A percentile compares a stretch with the other conserved stretches of the same genome.
Evolutionary conservation across 2,888 invertebrate species (phyloP).

Genomic region (Drosophila kanekoi): DNA sequence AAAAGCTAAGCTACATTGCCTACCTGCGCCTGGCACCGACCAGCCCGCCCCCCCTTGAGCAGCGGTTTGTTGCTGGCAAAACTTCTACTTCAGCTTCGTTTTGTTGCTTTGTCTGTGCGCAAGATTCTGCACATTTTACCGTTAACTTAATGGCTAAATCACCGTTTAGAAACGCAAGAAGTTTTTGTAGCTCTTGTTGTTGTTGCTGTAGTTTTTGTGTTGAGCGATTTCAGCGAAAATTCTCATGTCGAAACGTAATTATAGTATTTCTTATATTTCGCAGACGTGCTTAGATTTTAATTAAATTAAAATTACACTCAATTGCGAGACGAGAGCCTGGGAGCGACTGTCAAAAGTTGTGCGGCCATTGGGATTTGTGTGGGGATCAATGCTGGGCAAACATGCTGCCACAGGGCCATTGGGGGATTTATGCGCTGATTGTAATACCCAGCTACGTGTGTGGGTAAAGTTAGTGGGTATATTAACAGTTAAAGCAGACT

Average conservation of each 20-base stretch:
- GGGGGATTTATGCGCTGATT: slow-evolving; percentile 5
- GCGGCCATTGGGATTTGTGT: neutral
- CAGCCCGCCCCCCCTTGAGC: neutral
- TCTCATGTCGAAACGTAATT: slow-evolving; percentile 61
- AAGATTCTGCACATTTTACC: slow-evolving; percentile 79
- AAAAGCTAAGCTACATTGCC: slow-evolving; percentile 12
- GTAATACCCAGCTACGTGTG: neutral
- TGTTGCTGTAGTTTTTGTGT: slow-evolving; percentile 25
- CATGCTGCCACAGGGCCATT: neutral
- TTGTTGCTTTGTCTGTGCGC: slow-evolving; percentile 30
- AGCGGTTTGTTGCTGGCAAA: slow-evolving; percentile 18
- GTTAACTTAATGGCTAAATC: slow-evolving; percentile 82
- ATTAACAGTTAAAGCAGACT: neutral
- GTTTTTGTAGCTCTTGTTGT: slow-evolving; percentile 10
- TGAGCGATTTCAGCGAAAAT: slow-evolving; percentile 41
- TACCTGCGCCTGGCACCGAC: slow-evolving; percentile 12
- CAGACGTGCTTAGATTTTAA: slow-evolving; percentile 75
- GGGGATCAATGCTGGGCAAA: slow-evolving; percentile 18
- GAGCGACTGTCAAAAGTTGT: slow-evolving; percentile 26
- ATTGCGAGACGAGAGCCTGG: slow-evolving; percentile 29
- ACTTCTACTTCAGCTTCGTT: slow-evolving; percentile 27
- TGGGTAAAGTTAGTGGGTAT: neutral
- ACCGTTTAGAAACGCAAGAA: slow-evolving; percentile 71
- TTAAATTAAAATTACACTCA: slow-evolving; percentile 69
- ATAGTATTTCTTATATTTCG: slow-evolving; percentile 59